Evolutionary conservation across 2,888 invertebrate species (phyloP).

Genomic region (Smittia aterrima): DNA sequence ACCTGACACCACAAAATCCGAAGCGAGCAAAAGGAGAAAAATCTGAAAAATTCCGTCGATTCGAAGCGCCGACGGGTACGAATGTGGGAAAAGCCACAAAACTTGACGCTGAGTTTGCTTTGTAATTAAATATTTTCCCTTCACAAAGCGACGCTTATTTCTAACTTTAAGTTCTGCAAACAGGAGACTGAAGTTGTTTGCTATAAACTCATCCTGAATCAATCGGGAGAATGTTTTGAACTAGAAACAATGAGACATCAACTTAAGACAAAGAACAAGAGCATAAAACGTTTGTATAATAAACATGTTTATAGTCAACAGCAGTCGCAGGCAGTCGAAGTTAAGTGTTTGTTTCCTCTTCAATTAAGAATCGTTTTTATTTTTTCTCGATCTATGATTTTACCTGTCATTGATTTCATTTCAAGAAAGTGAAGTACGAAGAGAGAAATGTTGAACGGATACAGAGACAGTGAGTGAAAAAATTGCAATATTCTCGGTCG

Average conservation of each 20-base stretch:
- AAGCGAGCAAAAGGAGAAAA: too few relatives aligned
- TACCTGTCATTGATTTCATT: slow-evolving; percentile 6
- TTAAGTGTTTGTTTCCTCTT: background rate
- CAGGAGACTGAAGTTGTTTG: background rate
- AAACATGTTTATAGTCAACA: slow-evolving; percentile 10
- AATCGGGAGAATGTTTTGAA: background rate
- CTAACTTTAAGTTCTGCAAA: too few relatives aligned
- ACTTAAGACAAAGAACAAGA: background rate
- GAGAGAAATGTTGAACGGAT: background rate
- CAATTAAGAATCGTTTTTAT: background rate
- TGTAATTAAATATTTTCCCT: slow-evolving; percentile 32
- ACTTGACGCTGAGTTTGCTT: slow-evolving; percentile 19
- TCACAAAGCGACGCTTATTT: background rate
- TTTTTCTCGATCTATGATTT: background rate
- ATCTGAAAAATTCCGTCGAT: background rate
- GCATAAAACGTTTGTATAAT: background rate
- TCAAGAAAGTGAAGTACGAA: background rate
- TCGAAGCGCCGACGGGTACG: background rate
- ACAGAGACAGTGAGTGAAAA: background rate
- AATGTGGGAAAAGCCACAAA: slow-evolving; percentile 4
- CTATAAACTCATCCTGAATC: background rate
- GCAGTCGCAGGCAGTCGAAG: background rate
- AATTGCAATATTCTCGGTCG: background rate
- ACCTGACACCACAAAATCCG: background rate
- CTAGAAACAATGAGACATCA: slow-evolving; percentile 8